Base-by-base conservation (phyloP, 2,113 vertebrate species). In the Butorides virescens region DNA sequence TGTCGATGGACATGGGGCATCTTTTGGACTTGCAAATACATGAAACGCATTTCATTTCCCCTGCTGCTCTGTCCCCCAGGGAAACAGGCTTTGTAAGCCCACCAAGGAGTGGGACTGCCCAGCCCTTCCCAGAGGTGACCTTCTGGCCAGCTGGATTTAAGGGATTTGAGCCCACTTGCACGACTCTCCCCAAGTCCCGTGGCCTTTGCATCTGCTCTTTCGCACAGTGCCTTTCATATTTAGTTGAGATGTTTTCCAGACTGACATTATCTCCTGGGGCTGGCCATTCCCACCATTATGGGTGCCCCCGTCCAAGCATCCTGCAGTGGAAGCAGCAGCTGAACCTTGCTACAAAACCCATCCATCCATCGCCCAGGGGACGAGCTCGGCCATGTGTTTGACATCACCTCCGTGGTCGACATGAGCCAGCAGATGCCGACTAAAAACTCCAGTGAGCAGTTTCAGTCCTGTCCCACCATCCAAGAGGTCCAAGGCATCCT, bases 101-200 rank as follows among this genome's bases (percentile, higher is more conserved):
- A 6, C 5, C 0, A 1, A 42, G 62, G 25, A 32, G 49, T 1
- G 13, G 5, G 20, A 16, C 8, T 59, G 62, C 8, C 61, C 44
- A 7, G 26, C 49, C 63, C 9, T 19, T 52, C 1, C 7, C 10
- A 15, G 42, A 6, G 27, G 15, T 80, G 63, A 37, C 55, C 82
- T 47, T 27, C 15, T 50, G 80, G 59, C 65, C 71, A 47, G 56
- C n/a, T 52, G 93, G 44, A 37, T 42, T 72, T 39, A 19, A 47
- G 44, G 93, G 87, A 94, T 86, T 23, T 46, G 74, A 52, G 23
- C 47, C 20, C 58, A 13, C 8, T 86, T 9, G 14, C 21, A 9
- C 1, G 6, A 3, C 47, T 92, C 72, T 67, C 2, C 10, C 49
- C 70, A 27, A 17, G 15, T 37, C 53, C 44, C 58, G 1, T 5